Percentiles rank a stretch among this genome's conserved stretches.
These are phyloP conservation scores for Galagoides demidoff DNA, from an alignment of 2,797 vertebrate species.

Conservation along the genomic window DNA sequence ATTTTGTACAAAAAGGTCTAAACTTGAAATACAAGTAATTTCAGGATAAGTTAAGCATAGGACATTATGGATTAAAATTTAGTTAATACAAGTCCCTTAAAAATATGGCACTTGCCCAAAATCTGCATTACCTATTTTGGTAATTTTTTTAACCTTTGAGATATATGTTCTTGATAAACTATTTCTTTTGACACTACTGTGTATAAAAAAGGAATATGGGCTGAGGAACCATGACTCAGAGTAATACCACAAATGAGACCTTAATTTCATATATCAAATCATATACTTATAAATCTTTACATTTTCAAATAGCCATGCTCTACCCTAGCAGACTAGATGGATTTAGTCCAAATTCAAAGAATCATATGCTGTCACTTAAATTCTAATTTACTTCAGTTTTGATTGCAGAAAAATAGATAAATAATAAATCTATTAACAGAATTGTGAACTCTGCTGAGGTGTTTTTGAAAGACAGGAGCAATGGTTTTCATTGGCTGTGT, in stretches of 20 bases:
- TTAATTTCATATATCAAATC: not conserved
- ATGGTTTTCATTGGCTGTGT: not conserved
- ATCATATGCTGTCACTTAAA: slow-evolving; percentile 26
- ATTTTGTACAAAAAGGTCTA: slow-evolving; percentile 36
- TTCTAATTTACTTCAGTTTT: slow-evolving; percentile 3
- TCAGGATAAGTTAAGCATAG: not conserved
- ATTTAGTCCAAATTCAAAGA: slow-evolving; percentile 18
- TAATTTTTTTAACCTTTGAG: not conserved
- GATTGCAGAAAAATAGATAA: slow-evolving; percentile 22
- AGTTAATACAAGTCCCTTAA: not conserved
- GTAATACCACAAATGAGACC: not conserved
- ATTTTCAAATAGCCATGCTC: slow-evolving; percentile 10
- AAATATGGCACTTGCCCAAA: slow-evolving; percentile 47
- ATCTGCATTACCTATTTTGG: not conserved
- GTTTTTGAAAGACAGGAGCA: slow-evolving; percentile 38
- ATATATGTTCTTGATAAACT: not conserved
- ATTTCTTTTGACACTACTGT: not conserved
- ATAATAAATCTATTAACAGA: not conserved
- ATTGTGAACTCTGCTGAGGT: slow-evolving; percentile 24
- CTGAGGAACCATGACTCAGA: not conserved
- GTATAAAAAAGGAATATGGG: not conserved
- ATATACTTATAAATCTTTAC: not conserved
- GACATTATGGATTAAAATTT: not conserved
- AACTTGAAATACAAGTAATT: slow-evolving; percentile 39
- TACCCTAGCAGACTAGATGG: not conserved